Evolutionary conservation across 2,888 invertebrate species (phyloP).

Genomic region (Spialia ferax): DNA sequence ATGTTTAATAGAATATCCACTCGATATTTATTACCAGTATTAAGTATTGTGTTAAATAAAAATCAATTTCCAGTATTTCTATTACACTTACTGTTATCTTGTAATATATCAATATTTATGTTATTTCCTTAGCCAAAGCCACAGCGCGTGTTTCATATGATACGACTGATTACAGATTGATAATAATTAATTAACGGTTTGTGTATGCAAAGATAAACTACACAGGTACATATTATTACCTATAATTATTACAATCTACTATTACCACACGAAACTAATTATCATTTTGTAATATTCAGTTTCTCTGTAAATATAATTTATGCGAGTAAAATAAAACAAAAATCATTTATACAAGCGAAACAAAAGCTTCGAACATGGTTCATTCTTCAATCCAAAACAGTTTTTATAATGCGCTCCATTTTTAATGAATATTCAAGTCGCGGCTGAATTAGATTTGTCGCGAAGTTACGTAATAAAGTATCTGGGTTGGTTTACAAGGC

Average conservation of each 20-base stretch:
- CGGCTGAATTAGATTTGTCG: slow-evolving; percentile 41
- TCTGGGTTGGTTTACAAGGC: slow-evolving; percentile 32
- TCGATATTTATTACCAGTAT: neutral
- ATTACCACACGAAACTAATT: neutral
- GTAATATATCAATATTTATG: neutral
- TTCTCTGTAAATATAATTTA: slow-evolving; percentile 12
- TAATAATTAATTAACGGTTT: slow-evolving; percentile 15
- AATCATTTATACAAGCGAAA: slow-evolving; percentile 25
- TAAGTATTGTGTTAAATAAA: neutral
- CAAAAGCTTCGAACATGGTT: slow-evolving; percentile 23
- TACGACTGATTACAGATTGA: slow-evolving; percentile 17
- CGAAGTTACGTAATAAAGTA: slow-evolving; percentile 34
- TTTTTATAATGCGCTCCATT: slow-evolving; percentile 38
- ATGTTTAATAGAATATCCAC: no score
- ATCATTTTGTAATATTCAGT: no score
- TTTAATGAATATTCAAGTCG: slow-evolving; percentile 38
- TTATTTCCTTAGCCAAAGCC: neutral
- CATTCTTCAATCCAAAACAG: slow-evolving; percentile 34
- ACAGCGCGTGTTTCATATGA: slow-evolving; percentile 5
- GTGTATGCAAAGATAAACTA: slow-evolving; percentile 11
- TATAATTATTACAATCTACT: neutral
- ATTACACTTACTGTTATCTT: neutral
- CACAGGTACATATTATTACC: neutral
- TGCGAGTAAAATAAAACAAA: slow-evolving; percentile 16
- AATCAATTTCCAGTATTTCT: neutral